These are phyloP conservation scores for Vireo altiloquus DNA, from an alignment of 2,113 vertebrate genomes.

Conservation along the genomic window DNA sequence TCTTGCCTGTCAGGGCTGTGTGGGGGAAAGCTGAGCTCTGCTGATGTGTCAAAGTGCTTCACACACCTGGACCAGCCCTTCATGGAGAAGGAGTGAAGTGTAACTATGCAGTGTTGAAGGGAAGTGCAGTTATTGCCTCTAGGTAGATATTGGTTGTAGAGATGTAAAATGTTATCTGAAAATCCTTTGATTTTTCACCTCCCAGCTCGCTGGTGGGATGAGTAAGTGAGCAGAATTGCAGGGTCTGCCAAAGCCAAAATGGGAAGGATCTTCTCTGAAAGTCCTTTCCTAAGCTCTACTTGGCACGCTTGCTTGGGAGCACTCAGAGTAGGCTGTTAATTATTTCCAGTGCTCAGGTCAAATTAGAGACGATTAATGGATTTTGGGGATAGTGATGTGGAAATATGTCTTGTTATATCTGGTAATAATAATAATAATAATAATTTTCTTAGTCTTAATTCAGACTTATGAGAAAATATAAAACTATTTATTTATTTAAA, in stretches of 20 bases:
- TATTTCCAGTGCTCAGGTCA: not conserved
- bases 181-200: not conserved
- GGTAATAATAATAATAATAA: not conserved
- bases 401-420: slow-evolving; percentile 39
- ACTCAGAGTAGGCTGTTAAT: not conserved
- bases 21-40: not conserved
- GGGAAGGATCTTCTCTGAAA: not conserved
- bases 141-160: not conserved
- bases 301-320: not conserved
- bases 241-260: not conserved
- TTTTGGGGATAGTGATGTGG: slow-evolving; percentile 9
- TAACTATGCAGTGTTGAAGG: not conserved
- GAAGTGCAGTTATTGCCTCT: not conserved
- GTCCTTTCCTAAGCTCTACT: not conserved
- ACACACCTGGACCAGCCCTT: not conserved
- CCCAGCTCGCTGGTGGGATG: not conserved
- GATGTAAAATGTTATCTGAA: not conserved
- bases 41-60: not conserved
- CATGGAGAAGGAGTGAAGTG: not conserved
- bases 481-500: not conserved
- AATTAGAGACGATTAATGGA: not conserved
- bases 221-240: rapidly evolving
- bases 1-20: not conserved
- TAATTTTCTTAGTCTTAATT: slow-evolving; percentile 20
- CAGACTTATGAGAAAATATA: not conserved